These are phyloP conservation scores for Drosophila dunni DNA, from an alignment of 1,140 invertebrate genomes.

Conservation along the genomic window DNA sequence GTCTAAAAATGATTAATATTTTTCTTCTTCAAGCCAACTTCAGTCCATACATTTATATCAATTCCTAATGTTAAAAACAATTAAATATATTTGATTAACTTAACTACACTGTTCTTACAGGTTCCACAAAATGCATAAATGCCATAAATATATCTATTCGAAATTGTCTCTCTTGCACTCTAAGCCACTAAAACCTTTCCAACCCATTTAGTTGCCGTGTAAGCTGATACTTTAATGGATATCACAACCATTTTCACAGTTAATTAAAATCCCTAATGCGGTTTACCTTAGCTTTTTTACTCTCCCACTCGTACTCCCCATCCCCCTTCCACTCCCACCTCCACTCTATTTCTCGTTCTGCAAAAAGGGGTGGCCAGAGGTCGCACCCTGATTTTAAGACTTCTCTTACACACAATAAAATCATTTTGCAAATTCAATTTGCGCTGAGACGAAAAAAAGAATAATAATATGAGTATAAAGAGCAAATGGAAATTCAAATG, in stretches of 20 bases:
- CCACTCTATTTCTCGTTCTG: background rate
- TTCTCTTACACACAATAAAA: conserved; percentile 68
- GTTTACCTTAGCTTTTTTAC: conserved; percentile 52
- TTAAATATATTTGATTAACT: background rate
- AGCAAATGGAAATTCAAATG: conserved; percentile 71
- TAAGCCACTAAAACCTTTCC: conserved; percentile 62
- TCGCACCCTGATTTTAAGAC: conserved; percentile 45
- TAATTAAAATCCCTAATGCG: conserved; percentile 80
- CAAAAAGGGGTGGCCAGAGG: conserved; percentile 56
- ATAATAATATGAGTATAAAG: conserved; percentile 46
- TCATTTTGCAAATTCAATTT: conserved; percentile 76
- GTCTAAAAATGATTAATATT: too few species aligned
- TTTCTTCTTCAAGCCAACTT: too few species aligned
- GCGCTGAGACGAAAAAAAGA: conserved; percentile 46
- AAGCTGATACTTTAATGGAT: conserved; percentile 78
- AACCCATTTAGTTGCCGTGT: conserved; percentile 39
- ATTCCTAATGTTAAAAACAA: background rate
- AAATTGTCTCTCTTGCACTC: background rate
- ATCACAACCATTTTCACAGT: conserved; percentile 49
- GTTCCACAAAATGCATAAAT: background rate
- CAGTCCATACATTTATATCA: background rate
- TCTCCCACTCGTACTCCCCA: too few species aligned
- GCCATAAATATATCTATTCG: conserved; percentile 5
- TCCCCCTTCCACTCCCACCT: too few species aligned
- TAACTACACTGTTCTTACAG: too few species aligned